These are phyloP conservation scores for Pelobates fuscus DNA, from an alignment of 2,113 vertebrate species.

Conservation along the genomic window DNA sequence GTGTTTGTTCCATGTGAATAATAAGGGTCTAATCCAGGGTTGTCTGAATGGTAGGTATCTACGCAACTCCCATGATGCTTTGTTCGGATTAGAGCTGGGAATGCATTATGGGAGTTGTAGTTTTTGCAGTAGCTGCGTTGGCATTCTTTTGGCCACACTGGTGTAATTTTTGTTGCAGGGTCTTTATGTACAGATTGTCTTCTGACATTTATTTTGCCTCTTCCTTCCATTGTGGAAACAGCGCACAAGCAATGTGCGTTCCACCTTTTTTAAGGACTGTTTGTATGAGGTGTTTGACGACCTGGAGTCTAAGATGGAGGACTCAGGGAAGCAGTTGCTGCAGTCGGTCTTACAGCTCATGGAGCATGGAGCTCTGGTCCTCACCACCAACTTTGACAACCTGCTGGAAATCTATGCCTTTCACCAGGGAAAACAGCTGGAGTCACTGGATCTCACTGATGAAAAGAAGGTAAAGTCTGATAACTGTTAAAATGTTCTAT, in stretches of 20 bases:
- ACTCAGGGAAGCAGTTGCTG: conserved; percentile 87
- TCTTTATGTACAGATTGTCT: no score
- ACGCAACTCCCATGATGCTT: no score
- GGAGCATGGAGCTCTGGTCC: conserved; percentile 88
- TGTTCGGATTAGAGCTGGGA: no score
- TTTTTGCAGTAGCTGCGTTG: no score
- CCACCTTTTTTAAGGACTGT: conserved; percentile 96
- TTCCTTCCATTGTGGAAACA: conserved; percentile 50
- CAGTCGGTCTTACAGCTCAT: conserved; percentile 90
- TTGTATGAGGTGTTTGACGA: conserved; percentile 95
- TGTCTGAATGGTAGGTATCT: no score
- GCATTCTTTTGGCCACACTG: no score
- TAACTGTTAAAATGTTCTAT: no score
- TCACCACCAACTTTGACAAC: conserved; percentile 96
- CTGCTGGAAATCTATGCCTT: conserved; percentile 90
- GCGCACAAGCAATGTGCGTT: conserved; percentile 90
- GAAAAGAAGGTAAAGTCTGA: conserved; percentile 85
- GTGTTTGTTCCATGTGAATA: no score
- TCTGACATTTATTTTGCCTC: no score
- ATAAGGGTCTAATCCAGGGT: no score
- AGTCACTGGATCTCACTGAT: conserved; percentile 92
- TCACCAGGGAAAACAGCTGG: conserved; percentile 87
- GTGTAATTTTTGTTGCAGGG: no score
- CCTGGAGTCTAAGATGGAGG: conserved; percentile 94
- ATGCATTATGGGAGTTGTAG: no score